A percentile compares a stretch with the other conserved stretches of the same genome.
These are phyloP conservation scores for Champsocephalus esox DNA, from an alignment of 2,797 vertebrate genomes.

Conservation along the genomic window DNA sequence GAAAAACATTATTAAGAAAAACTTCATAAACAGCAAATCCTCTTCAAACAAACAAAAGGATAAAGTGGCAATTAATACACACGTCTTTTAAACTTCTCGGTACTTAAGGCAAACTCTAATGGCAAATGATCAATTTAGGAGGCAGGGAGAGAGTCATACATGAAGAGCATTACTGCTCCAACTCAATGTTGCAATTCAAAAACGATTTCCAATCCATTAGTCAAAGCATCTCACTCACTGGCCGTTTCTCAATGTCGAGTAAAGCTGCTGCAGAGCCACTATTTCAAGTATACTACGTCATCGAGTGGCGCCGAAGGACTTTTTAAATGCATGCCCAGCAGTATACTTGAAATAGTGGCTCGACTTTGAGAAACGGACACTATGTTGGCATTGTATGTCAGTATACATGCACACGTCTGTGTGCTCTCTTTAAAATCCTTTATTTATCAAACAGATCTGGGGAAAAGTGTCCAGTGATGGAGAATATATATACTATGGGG, in stretches of 20 bases:
- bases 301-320: too few relatives aligned
- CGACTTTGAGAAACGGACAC: not conserved
- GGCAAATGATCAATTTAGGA: constrained; percentile 69
- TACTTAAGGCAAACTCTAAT: constrained; percentile 84
- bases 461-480: constrained; percentile 8
- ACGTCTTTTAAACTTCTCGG: constrained; percentile 63
- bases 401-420: constrained; percentile 43
- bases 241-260: too few relatives aligned
- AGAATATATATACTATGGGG: not conserved
- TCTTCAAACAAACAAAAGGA: constrained; percentile 61
- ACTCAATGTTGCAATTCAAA: constrained; percentile 41
- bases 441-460: constrained; percentile 23
- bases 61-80: constrained; percentile 68
- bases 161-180: constrained; percentile 47
- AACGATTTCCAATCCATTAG: constrained; percentile 36
- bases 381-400: constrained; percentile 41
- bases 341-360: too few relatives aligned
- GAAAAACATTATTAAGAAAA: constrained; percentile 56
- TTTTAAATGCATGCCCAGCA: too few relatives aligned
- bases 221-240: constrained; percentile 28
- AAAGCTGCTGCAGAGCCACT: too few relatives aligned
- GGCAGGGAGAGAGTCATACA: constrained; percentile 43
- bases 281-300: too few relatives aligned
- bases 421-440: constrained; percentile 28
- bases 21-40: constrained; percentile 52